Evolutionary conservation across 2,888 invertebrate species (phyloP).

Genomic region (Rotaria macrura): DNA sequence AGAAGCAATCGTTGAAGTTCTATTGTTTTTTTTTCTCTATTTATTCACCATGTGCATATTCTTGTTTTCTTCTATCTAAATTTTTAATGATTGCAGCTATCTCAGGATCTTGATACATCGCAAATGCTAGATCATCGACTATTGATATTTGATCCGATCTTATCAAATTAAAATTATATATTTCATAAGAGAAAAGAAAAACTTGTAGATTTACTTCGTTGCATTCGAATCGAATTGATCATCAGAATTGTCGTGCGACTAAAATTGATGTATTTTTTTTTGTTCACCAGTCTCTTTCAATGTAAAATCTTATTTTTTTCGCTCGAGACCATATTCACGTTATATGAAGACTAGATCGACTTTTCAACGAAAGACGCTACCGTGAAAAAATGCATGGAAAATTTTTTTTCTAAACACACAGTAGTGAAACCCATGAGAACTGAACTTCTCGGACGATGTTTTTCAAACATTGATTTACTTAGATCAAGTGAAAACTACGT

Average conservation of each 20-base stretch:
- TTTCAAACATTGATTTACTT: too few species aligned
- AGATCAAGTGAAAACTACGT: too few species aligned
- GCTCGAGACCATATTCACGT: too few species aligned
- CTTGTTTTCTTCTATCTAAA: conserved; percentile 73
- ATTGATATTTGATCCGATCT: conserved; percentile 59
- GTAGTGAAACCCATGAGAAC: too few species aligned
- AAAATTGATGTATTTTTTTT: background rate
- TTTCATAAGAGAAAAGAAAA: background rate
- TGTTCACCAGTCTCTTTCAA: too few species aligned
- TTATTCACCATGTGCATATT: conserved; percentile 79
- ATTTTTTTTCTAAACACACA: too few species aligned
- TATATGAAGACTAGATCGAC: too few species aligned
- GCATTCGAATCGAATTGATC: background rate
- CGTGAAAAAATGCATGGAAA: too few species aligned
- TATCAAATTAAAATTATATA: background rate
- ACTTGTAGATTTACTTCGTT: background rate
- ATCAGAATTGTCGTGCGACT: background rate
- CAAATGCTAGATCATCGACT: conserved; percentile 82
- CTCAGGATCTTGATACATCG: conserved; percentile 88
- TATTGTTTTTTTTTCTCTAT: conserved; percentile 43
- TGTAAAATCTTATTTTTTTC: too few species aligned
- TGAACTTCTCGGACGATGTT: too few species aligned
- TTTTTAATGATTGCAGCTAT: conserved; percentile 72
- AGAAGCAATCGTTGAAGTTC: background rate
- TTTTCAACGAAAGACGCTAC: too few species aligned